Evolutionary conservation across 2,888 invertebrate genomes (phyloP), one percentile per base, ranked within the genome.

Genomic region (Euzetes globulus): DNA sequence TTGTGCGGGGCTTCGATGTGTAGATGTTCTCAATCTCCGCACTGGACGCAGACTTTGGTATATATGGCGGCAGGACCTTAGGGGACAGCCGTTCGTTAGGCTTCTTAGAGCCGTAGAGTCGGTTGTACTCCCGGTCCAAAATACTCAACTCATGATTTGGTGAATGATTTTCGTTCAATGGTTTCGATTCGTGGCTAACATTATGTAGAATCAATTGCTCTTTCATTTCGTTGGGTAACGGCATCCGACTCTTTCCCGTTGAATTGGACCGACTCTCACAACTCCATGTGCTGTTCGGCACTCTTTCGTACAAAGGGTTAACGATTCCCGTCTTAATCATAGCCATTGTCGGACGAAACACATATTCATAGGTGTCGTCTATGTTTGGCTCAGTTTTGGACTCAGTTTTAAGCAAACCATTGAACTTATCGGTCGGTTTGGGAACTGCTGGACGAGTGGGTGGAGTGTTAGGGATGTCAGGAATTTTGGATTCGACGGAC

Each of bases 91-190:
- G 13, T 29, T 58, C 58, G 33, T 76, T 74, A 27, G 76, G 77
- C 72, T 77, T 77, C 19, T 77, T 77, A 5, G 75, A 70, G 58
- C 77, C 78, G 74, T 77, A 78, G 47, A 78, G 72, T 55, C 77
- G 75, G 22, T 76, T 74, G 58, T 78, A 78, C 60, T 78, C 78
- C 33, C 75, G 74, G 75, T 78, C 78, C 58, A 78, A 74, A 25
- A 77, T 71, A 63, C 58, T 60, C 52, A 41, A 63, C 41, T 55
- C 60, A 33, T 60, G n/a, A n/a, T n/a, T 60, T 22, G 41, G 19
- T 4, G 19, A 6, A 1, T 41, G 19, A 6, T 29, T 13, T 6
- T 9, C 27, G 29, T 29, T 60, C 19, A 11, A 11, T 6, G 47
- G 15, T 17, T 3, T 17, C 15, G 47, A 15, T 47, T 47, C 3